phyloP scores from a whole-genome alignment of 2,888 invertebrate genomes.

The Criorhina ranunculi region DNA sequence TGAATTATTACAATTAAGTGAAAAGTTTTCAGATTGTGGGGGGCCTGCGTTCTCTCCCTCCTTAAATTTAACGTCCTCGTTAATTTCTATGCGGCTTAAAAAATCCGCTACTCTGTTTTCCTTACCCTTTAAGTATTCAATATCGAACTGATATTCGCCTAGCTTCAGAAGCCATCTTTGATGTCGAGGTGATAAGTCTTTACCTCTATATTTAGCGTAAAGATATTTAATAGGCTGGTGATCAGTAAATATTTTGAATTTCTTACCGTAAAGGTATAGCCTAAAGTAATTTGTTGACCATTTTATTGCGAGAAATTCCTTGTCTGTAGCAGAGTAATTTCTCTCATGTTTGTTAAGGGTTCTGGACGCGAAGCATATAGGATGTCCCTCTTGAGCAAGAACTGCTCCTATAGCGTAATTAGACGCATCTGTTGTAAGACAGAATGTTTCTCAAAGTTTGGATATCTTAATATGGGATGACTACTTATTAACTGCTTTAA shows the following conservation, averaged over 20 bases:
- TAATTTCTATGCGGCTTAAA: background rate
- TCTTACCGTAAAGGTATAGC: conserved; percentile 5
- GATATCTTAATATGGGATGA: conserved; percentile 35
- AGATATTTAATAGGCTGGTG: conserved; percentile 22
- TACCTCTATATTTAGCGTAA: background rate
- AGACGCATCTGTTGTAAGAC: conserved; percentile 18
- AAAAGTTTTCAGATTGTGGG: background rate
- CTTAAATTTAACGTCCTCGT: background rate
- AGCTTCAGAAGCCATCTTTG: background rate
- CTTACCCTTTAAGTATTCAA: background rate
- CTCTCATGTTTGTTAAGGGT: conserved; percentile 70
- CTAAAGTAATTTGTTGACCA: conserved; percentile 12
- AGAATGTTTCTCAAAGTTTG: background rate
- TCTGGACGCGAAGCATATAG: conserved; percentile 70
- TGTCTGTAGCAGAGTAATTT: conserved; percentile 72
- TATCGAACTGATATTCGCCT: background rate
- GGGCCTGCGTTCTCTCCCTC: background rate
- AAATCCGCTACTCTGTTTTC: background rate
- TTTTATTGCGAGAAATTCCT: conserved; percentile 30
- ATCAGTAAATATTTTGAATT: conserved; percentile 22
- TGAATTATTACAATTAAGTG: too few relatives aligned
- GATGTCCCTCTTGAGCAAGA: conserved; percentile 67
- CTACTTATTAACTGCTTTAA: conserved; percentile 17
- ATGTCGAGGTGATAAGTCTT: background rate
- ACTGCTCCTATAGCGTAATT: conserved; percentile 74